Percentiles rank a stretch among this genome's conserved stretches.
phyloP scores from a whole-genome alignment of 1,140 invertebrate species.

The Drosophila neocordata region DNA sequence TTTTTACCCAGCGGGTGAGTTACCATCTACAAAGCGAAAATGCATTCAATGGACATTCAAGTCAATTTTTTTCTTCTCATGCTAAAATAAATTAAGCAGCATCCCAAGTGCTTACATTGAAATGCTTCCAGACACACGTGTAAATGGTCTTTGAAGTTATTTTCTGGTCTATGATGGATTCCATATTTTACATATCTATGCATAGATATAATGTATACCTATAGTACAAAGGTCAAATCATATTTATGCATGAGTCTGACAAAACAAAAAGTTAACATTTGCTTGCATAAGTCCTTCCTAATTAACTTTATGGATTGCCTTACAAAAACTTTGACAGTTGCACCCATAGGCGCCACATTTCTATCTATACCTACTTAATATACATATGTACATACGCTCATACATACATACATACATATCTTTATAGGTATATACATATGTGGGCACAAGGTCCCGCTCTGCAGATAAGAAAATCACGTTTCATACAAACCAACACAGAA shows the following conservation, averaged over 20 bases:
- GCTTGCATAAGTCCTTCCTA: conserved; percentile 43
- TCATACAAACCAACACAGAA: conserved; percentile 7
- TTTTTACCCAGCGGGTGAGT: conserved; percentile 33
- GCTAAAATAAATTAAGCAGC: conserved; percentile 53
- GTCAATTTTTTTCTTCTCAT: conserved; percentile 50
- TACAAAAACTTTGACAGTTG: conserved; percentile 50
- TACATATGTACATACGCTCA: not conserved
- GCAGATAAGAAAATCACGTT: conserved; percentile 65
- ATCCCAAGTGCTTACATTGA: conserved; percentile 39
- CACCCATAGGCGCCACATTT: conserved; percentile 9
- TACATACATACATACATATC: not conserved
- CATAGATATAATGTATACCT: not conserved
- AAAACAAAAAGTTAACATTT: conserved; percentile 21
- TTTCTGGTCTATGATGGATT: conserved; percentile 32
- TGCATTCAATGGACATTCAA: conserved; percentile 18
- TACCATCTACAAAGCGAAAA: conserved; percentile 12
- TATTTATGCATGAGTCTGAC: conserved; percentile 39
- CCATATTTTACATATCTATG: conserved; percentile 3
- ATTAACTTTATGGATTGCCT: conserved; percentile 43
- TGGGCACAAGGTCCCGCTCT: conserved; percentile 29
- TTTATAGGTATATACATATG: conserved; percentile 13
- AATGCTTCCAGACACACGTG: conserved; percentile 35
- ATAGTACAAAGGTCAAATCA: conserved; percentile 10
- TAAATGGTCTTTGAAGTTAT: conserved; percentile 60
- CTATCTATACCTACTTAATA: not conserved